Conservation (phyloP, 2,113 vertebrate species). For the Halichoerus grypus region DNA sequence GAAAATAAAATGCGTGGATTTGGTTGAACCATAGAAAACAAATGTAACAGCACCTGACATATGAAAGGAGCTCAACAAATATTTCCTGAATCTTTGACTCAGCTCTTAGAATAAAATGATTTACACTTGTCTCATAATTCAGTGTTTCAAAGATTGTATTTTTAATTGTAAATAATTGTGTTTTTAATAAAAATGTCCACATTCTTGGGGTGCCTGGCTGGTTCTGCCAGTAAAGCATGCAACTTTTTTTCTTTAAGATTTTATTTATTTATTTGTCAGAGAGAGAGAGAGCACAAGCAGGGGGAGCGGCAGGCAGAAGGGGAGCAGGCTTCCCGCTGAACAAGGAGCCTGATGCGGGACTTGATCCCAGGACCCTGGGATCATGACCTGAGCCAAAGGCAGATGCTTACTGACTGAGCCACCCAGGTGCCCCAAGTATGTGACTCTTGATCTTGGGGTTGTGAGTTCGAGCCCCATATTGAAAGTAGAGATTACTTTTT, state of each 20-base stretch:
- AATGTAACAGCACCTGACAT: background rate
- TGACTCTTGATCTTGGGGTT: background rate
- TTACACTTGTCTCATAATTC: background rate
- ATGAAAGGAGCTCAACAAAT: background rate
- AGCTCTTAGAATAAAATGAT: background rate
- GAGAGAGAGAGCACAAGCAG: background rate
- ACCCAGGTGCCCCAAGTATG: background rate
- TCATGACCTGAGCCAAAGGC: background rate
- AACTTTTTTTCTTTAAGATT: background rate
- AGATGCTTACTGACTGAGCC: background rate
- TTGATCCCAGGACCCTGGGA: background rate
- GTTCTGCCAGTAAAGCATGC: background rate
- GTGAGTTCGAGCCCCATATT: background rate
- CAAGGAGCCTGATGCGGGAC: background rate
- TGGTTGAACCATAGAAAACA: background rate
- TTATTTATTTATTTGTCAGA: background rate
- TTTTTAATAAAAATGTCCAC: background rate
- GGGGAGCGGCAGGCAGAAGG: background rate
- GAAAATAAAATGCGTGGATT: background rate
- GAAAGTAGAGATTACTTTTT: background rate
- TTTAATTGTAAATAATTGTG: background rate
- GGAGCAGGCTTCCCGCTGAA: background rate
- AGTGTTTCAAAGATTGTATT: conserved; percentile 7
- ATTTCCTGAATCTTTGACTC: conserved; percentile 5
- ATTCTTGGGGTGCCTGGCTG: background rate